Conservation (phyloP, 1,140 invertebrate genomes). For the Psilanteris sp. region DNA sequence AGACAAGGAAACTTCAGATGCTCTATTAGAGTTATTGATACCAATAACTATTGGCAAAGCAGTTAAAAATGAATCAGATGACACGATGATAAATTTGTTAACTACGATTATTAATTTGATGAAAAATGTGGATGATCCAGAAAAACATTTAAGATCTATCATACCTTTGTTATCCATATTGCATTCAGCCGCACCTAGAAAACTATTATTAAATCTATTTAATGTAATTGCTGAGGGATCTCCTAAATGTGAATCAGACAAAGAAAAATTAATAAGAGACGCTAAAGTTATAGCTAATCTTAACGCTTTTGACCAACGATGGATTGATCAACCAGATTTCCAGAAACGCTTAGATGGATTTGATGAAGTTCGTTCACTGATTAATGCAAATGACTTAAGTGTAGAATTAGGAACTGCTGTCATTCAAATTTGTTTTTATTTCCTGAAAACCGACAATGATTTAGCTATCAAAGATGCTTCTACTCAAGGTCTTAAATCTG, state of each 20-base stretch:
- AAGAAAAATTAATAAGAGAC: constrained; percentile 70
- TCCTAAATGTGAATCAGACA: constrained; percentile 58
- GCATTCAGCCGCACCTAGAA: constrained; percentile 82
- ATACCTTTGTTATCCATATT: constrained; percentile 85
- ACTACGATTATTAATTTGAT: constrained; percentile 88
- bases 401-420: constrained; percentile 86
- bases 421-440: constrained; percentile 91
- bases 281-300: constrained; percentile 83
- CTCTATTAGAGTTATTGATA: constrained; percentile 85
- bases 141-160: constrained; percentile 84
- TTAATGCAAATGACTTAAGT: constrained; percentile 81
- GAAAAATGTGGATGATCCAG: constrained; percentile 83
- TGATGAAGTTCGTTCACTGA: constrained; percentile 82
- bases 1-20: constrained; percentile 84
- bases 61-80: constrained; percentile 77
- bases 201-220: constrained; percentile 83
- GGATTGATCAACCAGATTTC: constrained; percentile 96
- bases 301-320: constrained; percentile 91
- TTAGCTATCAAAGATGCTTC: constrained; percentile 87
- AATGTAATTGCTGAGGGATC: constrained; percentile 78
- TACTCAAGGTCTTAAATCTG: constrained; percentile 85
- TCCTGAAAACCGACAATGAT: constrained; percentile 88
- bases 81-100: constrained; percentile 83
- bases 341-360: constrained; percentile 88
- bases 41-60: constrained; percentile 87